Conservation (phyloP, 2,888 invertebrate species). For the Frankliniella fusca region DNA sequence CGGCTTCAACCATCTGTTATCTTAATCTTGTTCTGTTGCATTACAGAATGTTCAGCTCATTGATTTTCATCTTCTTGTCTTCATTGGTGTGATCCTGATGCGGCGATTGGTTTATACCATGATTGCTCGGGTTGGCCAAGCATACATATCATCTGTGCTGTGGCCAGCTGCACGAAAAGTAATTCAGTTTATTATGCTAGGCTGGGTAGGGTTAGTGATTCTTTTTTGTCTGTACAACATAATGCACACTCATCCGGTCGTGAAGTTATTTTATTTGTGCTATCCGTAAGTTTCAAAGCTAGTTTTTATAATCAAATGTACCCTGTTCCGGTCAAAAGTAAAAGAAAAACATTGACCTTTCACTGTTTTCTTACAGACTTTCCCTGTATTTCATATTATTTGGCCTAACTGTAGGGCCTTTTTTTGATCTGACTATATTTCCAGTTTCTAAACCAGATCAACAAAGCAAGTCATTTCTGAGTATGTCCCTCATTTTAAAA, state of each 20-base stretch:
- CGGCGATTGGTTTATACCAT: conserved; percentile 71
- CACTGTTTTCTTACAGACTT: conserved; percentile 53
- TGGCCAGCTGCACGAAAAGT: conserved; percentile 45
- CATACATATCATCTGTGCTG: conserved; percentile 40
- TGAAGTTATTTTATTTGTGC: conserved; percentile 77
- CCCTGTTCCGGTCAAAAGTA: background rate
- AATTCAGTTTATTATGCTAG: conserved; percentile 58
- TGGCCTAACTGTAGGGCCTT: conserved; percentile 70
- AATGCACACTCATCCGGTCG: conserved; percentile 66
- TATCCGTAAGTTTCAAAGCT: conserved; percentile 74
- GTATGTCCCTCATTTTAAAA: conserved; percentile 32
- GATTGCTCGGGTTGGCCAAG: conserved; percentile 51
- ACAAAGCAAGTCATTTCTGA: conserved; percentile 36
- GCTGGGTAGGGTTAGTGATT: conserved; percentile 57
- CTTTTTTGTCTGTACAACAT: conserved; percentile 69
- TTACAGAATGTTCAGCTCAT: conserved; percentile 55
- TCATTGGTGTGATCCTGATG: conserved; percentile 75
- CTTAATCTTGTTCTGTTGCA: conserved; percentile 28
- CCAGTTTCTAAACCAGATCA: conserved; percentile 37
- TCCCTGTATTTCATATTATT: conserved; percentile 76
- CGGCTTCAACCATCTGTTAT: conserved; percentile 33
- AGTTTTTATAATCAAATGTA: conserved; percentile 14
- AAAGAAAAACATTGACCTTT: background rate
- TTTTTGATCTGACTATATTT: conserved; percentile 59
- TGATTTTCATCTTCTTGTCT: conserved; percentile 78